These are phyloP conservation scores for Erebia ligea DNA, from an alignment of 2,888 invertebrate species.

Conservation along the genomic window DNA sequence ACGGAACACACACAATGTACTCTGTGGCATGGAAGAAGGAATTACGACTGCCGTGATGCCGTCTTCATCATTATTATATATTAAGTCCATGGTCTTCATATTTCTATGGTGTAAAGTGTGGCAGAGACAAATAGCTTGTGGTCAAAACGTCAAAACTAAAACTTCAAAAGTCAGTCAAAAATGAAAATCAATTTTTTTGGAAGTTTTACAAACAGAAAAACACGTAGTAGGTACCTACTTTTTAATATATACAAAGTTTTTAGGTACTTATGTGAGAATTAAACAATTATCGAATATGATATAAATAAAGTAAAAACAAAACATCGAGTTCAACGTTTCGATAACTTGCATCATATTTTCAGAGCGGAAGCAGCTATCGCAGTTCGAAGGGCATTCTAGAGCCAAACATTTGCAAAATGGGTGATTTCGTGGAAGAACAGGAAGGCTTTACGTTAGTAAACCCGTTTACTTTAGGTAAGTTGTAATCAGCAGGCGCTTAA, in stretches of 20 bases:
- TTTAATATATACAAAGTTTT: background rate
- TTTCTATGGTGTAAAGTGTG: too few species aligned
- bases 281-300: background rate
- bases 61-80: too few species aligned
- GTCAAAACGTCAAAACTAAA: too few species aligned
- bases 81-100: too few species aligned
- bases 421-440: constrained; percentile 45
- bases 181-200: too few species aligned
- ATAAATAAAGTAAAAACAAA: background rate
- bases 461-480: constrained; percentile 54
- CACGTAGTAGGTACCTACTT: background rate
- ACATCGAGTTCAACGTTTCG: background rate
- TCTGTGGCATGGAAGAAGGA: too few species aligned
- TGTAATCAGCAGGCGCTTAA: too few species aligned
- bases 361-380: constrained; percentile 26
- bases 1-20: too few species aligned
- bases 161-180: too few species aligned
- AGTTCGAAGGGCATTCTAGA: background rate
- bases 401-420: constrained; percentile 44
- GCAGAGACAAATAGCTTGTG: too few species aligned
- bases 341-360: constrained; percentile 12
- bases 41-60: too few species aligned
- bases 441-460: constrained; percentile 45
- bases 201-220: too few species aligned
- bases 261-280: background rate